phyloP scores from a whole-genome alignment of 2,113 vertebrate species.

The Rhinopomastus cyanomelas region DNA sequence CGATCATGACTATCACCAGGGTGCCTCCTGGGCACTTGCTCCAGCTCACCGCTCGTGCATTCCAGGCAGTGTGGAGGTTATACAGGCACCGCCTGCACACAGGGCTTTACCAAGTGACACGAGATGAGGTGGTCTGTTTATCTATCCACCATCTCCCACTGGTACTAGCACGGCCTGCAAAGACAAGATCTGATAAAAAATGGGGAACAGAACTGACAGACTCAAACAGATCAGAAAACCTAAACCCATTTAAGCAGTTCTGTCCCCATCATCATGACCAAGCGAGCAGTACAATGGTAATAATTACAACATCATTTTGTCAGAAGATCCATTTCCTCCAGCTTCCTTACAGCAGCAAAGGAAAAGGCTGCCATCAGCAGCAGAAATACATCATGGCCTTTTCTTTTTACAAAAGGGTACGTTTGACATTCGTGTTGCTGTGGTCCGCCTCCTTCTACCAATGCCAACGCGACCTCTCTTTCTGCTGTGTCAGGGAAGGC shows the following conservation, averaged over 20 bases:
- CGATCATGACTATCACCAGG: background rate
- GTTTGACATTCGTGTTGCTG: background rate
- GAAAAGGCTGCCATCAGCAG: slow-evolving; percentile 37
- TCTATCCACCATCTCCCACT: background rate
- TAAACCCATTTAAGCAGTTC: background rate
- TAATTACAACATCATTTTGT: background rate
- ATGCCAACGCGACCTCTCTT: background rate
- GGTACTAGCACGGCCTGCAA: background rate
- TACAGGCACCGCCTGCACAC: background rate
- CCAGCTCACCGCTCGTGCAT: background rate
- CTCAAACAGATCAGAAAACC: background rate
- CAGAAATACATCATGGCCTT: background rate
- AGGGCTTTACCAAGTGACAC: fast-evolving
- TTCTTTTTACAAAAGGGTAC: background rate
- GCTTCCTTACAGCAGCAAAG: slow-evolving; percentile 2
- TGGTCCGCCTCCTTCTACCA: background rate
- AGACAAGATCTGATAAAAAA: background rate
- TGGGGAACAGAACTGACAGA: background rate
- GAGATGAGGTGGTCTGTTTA: background rate
- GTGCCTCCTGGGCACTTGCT: background rate
- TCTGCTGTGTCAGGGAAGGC: background rate
- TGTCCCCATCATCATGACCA: background rate
- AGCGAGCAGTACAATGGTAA: background rate
- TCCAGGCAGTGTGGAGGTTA: fast-evolving
- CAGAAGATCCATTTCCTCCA: background rate